These are phyloP conservation scores for Otus sunia DNA, from an alignment of 2,113 vertebrate genomes.

Conservation along the genomic window DNA sequence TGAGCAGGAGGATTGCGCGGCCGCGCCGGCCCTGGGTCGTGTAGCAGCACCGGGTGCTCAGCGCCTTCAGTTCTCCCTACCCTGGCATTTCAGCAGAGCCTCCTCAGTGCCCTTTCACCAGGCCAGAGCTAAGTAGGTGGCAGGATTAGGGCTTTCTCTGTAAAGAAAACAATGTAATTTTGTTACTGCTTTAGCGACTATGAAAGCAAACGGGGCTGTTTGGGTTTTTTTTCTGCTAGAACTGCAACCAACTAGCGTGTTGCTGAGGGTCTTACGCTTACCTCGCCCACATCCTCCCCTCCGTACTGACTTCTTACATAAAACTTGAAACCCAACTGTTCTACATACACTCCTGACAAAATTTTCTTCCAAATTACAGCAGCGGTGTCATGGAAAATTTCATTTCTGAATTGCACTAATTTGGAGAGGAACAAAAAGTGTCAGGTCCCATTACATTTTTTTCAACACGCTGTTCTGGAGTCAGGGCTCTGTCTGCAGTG, in stretches of 20 bases:
- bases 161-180: accelerated
- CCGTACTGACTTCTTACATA: neutral
- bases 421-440: neutral
- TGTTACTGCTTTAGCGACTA: neutral
- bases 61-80: neutral
- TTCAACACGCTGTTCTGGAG: neutral
- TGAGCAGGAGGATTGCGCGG: neutral
- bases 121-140: accelerated
- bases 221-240: neutral
- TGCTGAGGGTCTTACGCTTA: neutral
- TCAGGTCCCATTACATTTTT: neutral
- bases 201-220: neutral
- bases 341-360: neutral
- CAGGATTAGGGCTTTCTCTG: neutral
- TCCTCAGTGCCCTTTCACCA: neutral
- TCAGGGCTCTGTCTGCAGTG: neutral
- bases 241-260: neutral
- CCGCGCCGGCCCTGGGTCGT: neutral
- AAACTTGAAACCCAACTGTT: neutral
- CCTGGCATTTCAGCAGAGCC: neutral
- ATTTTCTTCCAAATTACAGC: neutral
- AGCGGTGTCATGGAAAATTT: neutral
- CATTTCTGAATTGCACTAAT: neutral
- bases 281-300: neutral
- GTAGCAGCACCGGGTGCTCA: too few species aligned